A percentile compares a stretch with the other conserved stretches of the same genome.
phyloP scores from a whole-genome alignment of 2,888 invertebrate species.

The Dasysyrphus albostriatus region DNA sequence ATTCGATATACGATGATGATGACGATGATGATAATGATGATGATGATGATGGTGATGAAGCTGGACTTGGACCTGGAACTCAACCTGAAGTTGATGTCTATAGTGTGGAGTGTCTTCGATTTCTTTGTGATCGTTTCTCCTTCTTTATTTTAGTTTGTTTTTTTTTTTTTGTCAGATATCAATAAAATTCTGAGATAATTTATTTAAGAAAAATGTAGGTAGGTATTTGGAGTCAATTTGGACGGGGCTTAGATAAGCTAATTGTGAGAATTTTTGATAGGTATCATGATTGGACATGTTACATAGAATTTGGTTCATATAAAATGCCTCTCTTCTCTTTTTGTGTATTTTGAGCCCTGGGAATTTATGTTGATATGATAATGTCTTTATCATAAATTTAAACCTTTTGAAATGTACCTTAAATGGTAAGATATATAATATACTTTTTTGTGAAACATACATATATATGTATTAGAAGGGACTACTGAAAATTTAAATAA shows the following conservation, averaged over 20 bases:
- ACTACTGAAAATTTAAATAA: no score
- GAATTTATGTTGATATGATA: conserved; percentile 13
- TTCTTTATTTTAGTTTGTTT: background rate
- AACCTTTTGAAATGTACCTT: background rate
- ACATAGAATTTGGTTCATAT: conserved; percentile 46
- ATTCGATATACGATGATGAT: conserved; percentile 37
- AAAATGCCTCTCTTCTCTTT: background rate
- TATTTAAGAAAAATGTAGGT: conserved; percentile 66
- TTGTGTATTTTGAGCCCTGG: background rate
- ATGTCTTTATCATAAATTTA: conserved; percentile 23
- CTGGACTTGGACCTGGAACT: background rate
- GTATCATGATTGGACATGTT: conserved; percentile 70
- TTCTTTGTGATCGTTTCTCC: conserved; percentile 44
- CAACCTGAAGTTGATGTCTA: conserved; percentile 15
- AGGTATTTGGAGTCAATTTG: conserved; percentile 59
- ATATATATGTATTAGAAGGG: no score
- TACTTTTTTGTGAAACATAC: no score
- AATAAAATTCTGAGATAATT: conserved; percentile 71
- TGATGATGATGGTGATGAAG: conserved; percentile 15
- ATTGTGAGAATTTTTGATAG: conserved; percentile 74
- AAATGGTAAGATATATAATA: background rate
- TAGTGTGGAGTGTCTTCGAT: conserved; percentile 48
- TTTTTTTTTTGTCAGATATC: conserved; percentile 55
- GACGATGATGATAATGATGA: conserved; percentile 23
- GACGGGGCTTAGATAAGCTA: conserved; percentile 69